phyloP scores from a whole-genome alignment of 2,888 invertebrate genomes.

The Amblyteles armatorius region DNA sequence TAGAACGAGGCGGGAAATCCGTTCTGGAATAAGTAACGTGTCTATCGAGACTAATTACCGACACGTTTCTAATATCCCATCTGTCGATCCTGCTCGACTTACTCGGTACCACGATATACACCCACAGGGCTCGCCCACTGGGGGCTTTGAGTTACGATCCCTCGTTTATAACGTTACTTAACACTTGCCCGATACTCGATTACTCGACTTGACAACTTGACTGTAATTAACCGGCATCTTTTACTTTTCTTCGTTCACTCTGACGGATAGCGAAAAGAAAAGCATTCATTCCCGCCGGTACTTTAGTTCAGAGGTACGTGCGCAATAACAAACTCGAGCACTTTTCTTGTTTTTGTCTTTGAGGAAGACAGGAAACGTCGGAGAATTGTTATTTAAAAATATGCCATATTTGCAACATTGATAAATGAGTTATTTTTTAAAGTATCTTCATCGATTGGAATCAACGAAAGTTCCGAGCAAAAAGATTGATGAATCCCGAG shows the following conservation, averaged over 20 bases:
- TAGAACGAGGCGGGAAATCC: not conserved
- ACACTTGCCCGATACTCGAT: constrained; percentile 60
- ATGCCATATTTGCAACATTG: too few relatives aligned
- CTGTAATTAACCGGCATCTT: constrained; percentile 55
- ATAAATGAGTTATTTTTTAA: too few relatives aligned
- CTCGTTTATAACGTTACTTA: constrained; percentile 75
- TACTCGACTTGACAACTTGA: constrained; percentile 38
- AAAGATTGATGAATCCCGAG: too few relatives aligned
- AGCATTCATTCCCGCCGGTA: not conserved
- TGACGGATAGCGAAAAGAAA: not conserved
- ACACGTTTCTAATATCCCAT: constrained; percentile 14
- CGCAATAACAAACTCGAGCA: too few relatives aligned
- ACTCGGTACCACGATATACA: constrained; percentile 1
- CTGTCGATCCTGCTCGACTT: constrained; percentile 5
- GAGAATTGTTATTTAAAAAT: too few relatives aligned
- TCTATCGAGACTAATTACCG: constrained; percentile 51
- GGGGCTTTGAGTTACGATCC: constrained; percentile 64
- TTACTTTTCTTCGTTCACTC: constrained; percentile 20
- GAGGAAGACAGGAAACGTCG: too few relatives aligned
- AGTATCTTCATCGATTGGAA: too few relatives aligned
- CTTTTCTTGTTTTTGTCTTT: too few relatives aligned
- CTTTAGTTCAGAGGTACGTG: not conserved
- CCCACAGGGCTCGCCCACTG: constrained; percentile 28
- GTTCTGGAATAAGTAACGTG: constrained; percentile 25
- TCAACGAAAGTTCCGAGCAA: too few relatives aligned